Conservation (phyloP, 2,113 vertebrate genomes). For the Lophotis ruficrista region DNA sequence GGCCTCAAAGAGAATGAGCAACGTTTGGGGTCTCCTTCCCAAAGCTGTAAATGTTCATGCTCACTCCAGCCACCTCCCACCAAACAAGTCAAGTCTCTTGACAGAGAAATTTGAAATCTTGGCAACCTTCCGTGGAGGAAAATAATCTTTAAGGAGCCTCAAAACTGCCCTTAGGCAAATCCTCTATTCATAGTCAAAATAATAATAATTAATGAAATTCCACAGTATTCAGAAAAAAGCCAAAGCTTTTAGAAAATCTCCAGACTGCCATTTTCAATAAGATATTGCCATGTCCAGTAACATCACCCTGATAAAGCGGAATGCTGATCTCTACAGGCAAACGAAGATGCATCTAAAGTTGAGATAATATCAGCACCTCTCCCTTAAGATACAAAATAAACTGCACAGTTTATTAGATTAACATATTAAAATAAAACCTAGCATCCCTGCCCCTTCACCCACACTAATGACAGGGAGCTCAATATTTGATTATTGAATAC, state of each 20-base stretch:
- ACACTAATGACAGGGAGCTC: not conserved
- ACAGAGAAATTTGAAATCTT: slow-evolving; percentile 68
- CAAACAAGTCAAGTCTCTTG: slow-evolving; percentile 46
- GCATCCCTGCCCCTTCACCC: not conserved
- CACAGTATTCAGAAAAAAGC: slow-evolving; percentile 55
- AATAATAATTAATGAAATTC: slow-evolving; percentile 77
- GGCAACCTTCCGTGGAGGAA: slow-evolving; percentile 55
- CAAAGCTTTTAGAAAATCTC: slow-evolving; percentile 47
- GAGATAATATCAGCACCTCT: slow-evolving; percentile 31
- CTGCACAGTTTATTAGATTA: slow-evolving; percentile 22
- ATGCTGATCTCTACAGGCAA: slow-evolving; percentile 36
- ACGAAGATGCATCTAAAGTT: slow-evolving; percentile 4
- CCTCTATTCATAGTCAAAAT: slow-evolving; percentile 74
- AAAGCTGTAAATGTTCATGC: slow-evolving; percentile 15
- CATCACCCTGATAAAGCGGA: slow-evolving; percentile 6
- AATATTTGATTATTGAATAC: not conserved
- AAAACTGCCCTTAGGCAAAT: slow-evolving; percentile 77
- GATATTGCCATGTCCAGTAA: slow-evolving; percentile 46
- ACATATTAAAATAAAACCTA: slow-evolving; percentile 4
- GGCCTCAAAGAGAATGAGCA: slow-evolving; percentile 55
- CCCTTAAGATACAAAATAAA: slow-evolving; percentile 38
- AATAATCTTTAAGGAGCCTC: slow-evolving; percentile 57
- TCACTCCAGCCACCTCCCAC: slow-evolving; percentile 41
- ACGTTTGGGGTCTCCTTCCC: not conserved
- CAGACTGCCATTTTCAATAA: slow-evolving; percentile 56